Percentiles rank a stretch among this genome's conserved stretches.
Evolutionary conservation across 2,113 vertebrate species (phyloP).

Genomic region (Cyrtonyx montezumae): DNA sequence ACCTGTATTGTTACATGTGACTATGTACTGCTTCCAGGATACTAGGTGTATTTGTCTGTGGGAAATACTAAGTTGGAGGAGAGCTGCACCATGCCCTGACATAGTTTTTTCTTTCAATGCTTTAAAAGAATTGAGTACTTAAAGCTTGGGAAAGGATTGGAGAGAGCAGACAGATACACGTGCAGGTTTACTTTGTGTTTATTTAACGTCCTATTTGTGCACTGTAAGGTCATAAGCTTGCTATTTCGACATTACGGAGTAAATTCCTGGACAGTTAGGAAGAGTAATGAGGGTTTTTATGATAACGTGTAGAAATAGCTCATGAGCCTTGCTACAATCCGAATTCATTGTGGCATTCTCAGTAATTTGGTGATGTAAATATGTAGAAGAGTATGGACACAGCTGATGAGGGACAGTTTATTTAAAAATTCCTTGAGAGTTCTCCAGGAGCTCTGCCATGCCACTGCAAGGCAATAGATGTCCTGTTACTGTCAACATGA

Average conservation of each 20-base stretch:
- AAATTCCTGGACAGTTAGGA: not conserved
- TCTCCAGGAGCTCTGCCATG: not conserved
- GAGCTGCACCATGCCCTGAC: no score
- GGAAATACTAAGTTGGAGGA: not conserved
- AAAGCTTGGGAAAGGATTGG: not conserved
- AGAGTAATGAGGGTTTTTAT: not conserved
- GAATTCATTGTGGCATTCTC: not conserved
- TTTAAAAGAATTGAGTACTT: not conserved
- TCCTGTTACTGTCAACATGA: not conserved
- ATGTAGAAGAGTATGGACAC: rapidly evolving
- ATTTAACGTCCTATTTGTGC: not conserved
- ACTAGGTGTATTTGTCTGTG: not conserved
- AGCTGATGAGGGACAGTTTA: not conserved
- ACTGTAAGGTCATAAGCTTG: not conserved
- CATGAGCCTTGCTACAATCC: not conserved
- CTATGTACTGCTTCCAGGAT: no score
- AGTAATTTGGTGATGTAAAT: not conserved
- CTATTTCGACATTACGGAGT: not conserved
- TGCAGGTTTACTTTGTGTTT: not conserved
- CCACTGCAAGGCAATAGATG: not conserved
- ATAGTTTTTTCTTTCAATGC: not conserved
- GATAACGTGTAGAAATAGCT: not conserved
- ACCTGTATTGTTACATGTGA: not conserved
- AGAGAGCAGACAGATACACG: not conserved
- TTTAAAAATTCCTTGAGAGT: not conserved